phyloP scores from a whole-genome alignment of 2,888 invertebrate genomes.

The Meiosimyza platycephala region DNA sequence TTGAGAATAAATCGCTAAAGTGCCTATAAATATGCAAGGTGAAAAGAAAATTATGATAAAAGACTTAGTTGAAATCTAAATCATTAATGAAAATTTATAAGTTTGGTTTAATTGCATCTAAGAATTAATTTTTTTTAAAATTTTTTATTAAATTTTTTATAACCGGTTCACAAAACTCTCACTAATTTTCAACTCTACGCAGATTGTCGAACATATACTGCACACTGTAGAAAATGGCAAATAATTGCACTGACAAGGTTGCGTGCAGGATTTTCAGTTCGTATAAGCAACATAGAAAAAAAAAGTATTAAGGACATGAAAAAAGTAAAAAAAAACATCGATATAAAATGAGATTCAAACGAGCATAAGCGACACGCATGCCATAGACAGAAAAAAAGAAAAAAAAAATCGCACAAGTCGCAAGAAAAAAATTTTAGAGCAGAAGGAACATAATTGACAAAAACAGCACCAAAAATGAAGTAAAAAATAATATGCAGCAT shows the following conservation, averaged over 20 bases:
- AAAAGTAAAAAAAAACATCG: background rate
- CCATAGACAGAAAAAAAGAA: background rate
- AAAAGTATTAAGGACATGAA: background rate
- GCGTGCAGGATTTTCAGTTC: slow-evolving; percentile 10
- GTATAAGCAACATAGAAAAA: background rate
- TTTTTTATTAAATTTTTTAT: no score
- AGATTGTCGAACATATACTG: background rate
- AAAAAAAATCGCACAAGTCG: background rate
- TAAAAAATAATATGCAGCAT: background rate
- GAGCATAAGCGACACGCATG: background rate
- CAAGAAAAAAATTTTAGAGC: background rate
- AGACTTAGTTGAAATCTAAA: no score
- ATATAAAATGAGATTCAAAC: slow-evolving; percentile 18
- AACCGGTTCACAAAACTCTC: no score
- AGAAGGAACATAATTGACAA: background rate
- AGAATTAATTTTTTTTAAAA: no score
- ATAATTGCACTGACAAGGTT: slow-evolving; percentile 17
- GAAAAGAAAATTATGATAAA: no score
- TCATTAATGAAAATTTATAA: no score
- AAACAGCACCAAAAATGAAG: background rate
- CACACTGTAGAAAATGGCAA: slow-evolving; percentile 18
- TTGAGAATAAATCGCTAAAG: no score
- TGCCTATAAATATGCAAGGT: no score
- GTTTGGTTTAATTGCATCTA: no score
- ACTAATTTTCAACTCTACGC: slow-evolving; percentile 1